Percentiles rank a stretch among this genome's conserved stretches.
phyloP scores from a whole-genome alignment of 2,797 vertebrate species.

The Enteromius radiatus region DNA sequence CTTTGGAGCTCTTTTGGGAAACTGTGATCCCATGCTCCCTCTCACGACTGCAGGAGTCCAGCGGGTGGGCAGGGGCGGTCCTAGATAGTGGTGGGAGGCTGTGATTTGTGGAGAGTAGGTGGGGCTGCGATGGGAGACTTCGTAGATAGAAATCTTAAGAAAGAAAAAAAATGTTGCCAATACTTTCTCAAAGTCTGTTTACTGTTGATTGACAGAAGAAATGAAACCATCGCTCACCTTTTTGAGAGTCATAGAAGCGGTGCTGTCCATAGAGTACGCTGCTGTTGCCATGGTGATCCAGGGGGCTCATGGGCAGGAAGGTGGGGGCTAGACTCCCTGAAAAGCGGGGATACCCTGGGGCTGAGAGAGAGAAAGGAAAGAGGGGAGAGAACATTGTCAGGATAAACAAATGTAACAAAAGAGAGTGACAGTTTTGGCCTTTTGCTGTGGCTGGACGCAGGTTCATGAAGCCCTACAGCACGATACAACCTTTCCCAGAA shows the following conservation, averaged over 20 bases:
- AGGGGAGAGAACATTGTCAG: constrained; percentile 58
- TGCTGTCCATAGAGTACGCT: constrained; percentile 94
- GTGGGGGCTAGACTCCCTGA: constrained; percentile 95
- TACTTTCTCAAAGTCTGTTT: constrained; percentile 27
- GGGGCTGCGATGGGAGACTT: constrained; percentile 89
- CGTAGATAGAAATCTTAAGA: constrained; percentile 93
- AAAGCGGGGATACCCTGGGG: constrained; percentile 94
- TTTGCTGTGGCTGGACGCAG: constrained; percentile 58
- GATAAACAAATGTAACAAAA: constrained; percentile 63
- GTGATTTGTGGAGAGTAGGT: constrained; percentile 88
- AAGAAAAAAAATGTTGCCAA: constrained; percentile 17
- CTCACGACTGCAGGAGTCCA: constrained; percentile 88
- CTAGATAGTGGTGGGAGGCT: constrained; percentile 86
- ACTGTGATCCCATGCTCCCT: constrained; percentile 78
- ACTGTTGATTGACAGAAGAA: constrained; percentile 41
- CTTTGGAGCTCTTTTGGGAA: constrained; percentile 81
- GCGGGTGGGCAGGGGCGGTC: constrained; percentile 80
- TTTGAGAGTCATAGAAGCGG: constrained; percentile 96
- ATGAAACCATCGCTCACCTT: constrained; percentile 78
- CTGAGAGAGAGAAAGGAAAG: constrained; percentile 69
- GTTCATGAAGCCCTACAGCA: constrained; percentile 64
- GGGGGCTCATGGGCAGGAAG: constrained; percentile 96
- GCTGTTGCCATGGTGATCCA: constrained; percentile 97
- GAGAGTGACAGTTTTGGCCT: constrained; percentile 66
- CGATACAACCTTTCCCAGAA: constrained; percentile 68